These are phyloP conservation scores for Bibio marci DNA, from an alignment of 2,888 invertebrate genomes.

Conservation along the genomic window DNA sequence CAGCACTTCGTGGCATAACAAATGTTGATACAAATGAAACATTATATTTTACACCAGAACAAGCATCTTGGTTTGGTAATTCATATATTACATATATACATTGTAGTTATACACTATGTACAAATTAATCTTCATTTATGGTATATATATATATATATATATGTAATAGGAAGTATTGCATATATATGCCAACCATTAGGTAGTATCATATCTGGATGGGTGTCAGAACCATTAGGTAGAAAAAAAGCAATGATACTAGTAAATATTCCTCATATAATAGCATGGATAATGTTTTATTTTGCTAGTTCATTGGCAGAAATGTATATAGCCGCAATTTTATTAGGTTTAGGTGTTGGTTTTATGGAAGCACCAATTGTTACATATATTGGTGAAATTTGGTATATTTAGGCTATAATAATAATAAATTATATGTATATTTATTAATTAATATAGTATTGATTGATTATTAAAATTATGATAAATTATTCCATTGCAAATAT, in stretches of 20 bases:
- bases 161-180: conserved; percentile 33
- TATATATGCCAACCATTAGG: conserved; percentile 40
- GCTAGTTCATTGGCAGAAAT: conserved; percentile 32
- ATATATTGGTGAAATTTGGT: conserved; percentile 42
- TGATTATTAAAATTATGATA: background rate
- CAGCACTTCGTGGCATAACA: conserved; percentile 34
- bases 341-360: conserved; percentile 39
- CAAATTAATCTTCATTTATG: background rate
- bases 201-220: conserved; percentile 36
- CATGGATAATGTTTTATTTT: conserved; percentile 38
- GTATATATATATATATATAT: background rate
- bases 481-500: too few species aligned
- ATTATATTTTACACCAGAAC: conserved; percentile 31
- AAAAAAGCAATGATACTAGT: conserved; percentile 37
- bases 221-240: conserved; percentile 36
- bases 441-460: background rate
- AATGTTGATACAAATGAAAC: conserved; percentile 18
- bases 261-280: conserved; percentile 37
- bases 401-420: conserved; percentile 6
- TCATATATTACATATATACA: background rate
- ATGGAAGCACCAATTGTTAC: conserved; percentile 44
- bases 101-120: conserved; percentile 1
- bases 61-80: conserved; percentile 43
- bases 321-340: conserved; percentile 33
- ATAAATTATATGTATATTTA: background rate